A percentile compares a stretch with the other conserved stretches of the same genome.
Evolutionary conservation across 1,140 invertebrate species (phyloP).

Genomic region (Nasonia giraulti): DNA sequence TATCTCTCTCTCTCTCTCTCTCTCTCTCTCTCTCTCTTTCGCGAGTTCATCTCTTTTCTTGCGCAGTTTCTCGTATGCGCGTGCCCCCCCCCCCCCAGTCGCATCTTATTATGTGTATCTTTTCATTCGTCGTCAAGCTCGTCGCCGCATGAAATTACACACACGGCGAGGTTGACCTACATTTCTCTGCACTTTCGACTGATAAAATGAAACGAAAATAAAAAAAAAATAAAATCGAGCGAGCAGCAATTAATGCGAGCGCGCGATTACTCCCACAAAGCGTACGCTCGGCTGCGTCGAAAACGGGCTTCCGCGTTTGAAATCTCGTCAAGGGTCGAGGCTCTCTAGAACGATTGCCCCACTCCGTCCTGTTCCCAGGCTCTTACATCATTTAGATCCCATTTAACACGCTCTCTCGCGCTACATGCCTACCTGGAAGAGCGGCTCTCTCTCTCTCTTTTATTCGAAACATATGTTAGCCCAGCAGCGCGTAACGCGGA

Average conservation of each 20-base stretch:
- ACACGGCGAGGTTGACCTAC: too few species aligned
- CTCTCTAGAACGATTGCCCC: background rate
- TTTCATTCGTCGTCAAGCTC: too few species aligned
- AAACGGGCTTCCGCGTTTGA: conserved; percentile 7
- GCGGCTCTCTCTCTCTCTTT: background rate
- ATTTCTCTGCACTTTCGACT: background rate
- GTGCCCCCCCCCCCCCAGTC: too few species aligned
- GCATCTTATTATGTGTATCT: too few species aligned
- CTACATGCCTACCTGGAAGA: background rate
- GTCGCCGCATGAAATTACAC: too few species aligned
- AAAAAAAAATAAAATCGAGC: background rate
- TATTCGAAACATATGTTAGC: conserved; percentile 39
- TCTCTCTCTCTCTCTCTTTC: conserved; percentile 5
- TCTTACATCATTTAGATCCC: conserved; percentile 43
- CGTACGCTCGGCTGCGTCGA: conserved; percentile 16
- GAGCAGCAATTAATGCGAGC: conserved; percentile 9
- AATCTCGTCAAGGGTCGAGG: background rate
- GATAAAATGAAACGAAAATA: background rate
- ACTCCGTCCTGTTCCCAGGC: background rate
- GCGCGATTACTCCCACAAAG: conserved; percentile 2
- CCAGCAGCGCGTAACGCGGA: background rate
- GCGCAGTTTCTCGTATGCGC: too few species aligned
- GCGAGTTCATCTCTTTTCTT: background rate
- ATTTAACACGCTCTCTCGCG: conserved; percentile 18
- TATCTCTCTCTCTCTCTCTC: background rate